Base-by-base conservation (phyloP, 1,140 invertebrate genomes). In the Drosophila teissieri region DNA sequence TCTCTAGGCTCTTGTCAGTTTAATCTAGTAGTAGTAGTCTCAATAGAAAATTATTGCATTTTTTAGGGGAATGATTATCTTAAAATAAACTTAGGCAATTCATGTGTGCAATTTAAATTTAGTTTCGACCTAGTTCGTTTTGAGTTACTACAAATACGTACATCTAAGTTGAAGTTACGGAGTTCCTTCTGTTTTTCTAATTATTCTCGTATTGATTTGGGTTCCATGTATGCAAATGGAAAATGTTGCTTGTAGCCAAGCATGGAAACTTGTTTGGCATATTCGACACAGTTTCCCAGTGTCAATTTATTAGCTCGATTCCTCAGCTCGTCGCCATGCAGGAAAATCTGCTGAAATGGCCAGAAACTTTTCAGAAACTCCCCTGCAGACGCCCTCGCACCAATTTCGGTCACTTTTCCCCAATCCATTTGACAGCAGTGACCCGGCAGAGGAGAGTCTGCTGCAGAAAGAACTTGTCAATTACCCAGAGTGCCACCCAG, bases 401-500 rank as follows among this genome's bases (percentile, higher is more conserved):
- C 64, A 14, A 44, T 42, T 48, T 49, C n/a, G 45, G 27, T 19
- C 63, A 65, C 27, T 51, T 31, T 42, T 31, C 34, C 34, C n/a
- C 49, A 52, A 52, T 52, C 39, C n/a, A 44, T 52, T 65, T 42
- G 56, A 49, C 63, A 62, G 31, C 63, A 49, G 24, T 27, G 58
- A 51, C 63, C 63, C 57, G n/a, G n/a, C n/a, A n/a, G n/a, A n/a
- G n/a, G 36, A 55, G 49, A 27, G 51, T 39, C 14, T 14, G 67
- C 64, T 19, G 70, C 67, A 39, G 48, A 57, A 48, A 39, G 48
- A 57, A 48, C 51, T 62, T 69, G 63, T 68, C 73, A 77, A 77
- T 77, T 77, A 77, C 51, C 51, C 49, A 45, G 53, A 77, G 74
- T 77, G 63, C 49, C 69, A 14, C 34, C 36, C 24, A 42, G 22